Percentiles rank a stretch among this genome's conserved stretches.
Conservation (phyloP, 2,113 vertebrate species). For the Hipposideros armiger region DNA sequence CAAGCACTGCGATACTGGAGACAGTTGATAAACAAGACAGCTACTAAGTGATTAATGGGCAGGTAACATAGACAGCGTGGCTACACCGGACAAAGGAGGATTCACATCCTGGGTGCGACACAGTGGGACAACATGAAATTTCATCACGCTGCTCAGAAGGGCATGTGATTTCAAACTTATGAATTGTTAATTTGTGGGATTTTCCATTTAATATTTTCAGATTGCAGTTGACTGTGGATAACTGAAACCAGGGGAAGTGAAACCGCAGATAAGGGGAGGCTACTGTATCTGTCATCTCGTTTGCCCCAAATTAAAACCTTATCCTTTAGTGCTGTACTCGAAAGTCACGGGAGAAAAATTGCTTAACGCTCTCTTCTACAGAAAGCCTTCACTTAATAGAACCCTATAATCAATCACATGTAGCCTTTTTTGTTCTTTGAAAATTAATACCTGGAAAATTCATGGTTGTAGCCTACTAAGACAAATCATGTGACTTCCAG, state of each 20-base stretch:
- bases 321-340: neutral
- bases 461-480: neutral
- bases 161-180: neutral
- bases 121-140: neutral
- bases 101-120: neutral
- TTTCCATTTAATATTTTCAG: neutral
- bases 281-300: slow-evolving; percentile 11
- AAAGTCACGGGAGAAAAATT: slow-evolving; percentile 61
- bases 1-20: too few species aligned
- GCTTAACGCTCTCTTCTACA: slow-evolving; percentile 38
- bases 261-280: neutral
- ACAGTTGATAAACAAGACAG: neutral
- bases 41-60: neutral
- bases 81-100: too few species aligned
- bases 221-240: too few species aligned
- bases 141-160: neutral
- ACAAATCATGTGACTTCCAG: neutral
- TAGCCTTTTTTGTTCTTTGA: slow-evolving; percentile 54
- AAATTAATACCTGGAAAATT: slow-evolving; percentile 70
- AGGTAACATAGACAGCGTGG: neutral
- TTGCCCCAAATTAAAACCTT: slow-evolving; percentile 46
- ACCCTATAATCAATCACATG: slow-evolving; percentile 59
- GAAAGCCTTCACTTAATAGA: slow-evolving; percentile 55
- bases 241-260: neutral
- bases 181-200: neutral